Base-by-base conservation (phyloP, 2,113 vertebrate genomes). In the Eulacestoma nigropectus region DNA sequence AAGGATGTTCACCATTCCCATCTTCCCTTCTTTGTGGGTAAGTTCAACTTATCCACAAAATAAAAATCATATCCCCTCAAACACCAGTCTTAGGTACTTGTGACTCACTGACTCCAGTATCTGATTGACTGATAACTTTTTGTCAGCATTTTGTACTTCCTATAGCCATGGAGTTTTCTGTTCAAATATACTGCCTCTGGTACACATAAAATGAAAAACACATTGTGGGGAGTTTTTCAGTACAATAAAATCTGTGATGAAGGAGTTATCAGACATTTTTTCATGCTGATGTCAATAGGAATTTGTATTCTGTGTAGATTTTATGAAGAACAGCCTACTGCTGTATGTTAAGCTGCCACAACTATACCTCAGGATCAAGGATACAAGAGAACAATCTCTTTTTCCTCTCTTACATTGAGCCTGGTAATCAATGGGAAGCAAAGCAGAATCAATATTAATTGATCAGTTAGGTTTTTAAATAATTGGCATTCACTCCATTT, bases 361-460 rank as follows among this genome's bases (percentile, higher is more conserved):
- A 37, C 74, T 85, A 60, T 79, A 73, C 50, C 68, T 88, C 83
- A 76, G 42, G 77, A 95, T 87, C 91, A 96, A 91, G 89, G 76
- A 88, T 92, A 77, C 50, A 82, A 74, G 53, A 76, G 95, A 90
- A 84, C 90, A 89, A 91, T 96, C 95, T 95, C 16, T 96, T 94
- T 85, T 80, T 93, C 50, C 60, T 72, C 79, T 74, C 78, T 96
- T 87, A 87, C 39, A 75, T 42, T 92, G 84, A 95, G 89, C 60
- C 70, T 95, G 84, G 86, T 74, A 97, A 97, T 98, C 96, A 95
- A 97, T 98, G 60, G 35, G 72, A 83, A 96, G 94, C 53, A 97
- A 97, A 97, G 94, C 50, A 96, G 74, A 94, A 98, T 98, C 97
- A 87, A 97, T 98, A 97, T 96, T 97, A 97, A 98, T 97, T 95